phyloP scores from a whole-genome alignment of 1,140 invertebrate species.

The Zelostemma sp. region DNA sequence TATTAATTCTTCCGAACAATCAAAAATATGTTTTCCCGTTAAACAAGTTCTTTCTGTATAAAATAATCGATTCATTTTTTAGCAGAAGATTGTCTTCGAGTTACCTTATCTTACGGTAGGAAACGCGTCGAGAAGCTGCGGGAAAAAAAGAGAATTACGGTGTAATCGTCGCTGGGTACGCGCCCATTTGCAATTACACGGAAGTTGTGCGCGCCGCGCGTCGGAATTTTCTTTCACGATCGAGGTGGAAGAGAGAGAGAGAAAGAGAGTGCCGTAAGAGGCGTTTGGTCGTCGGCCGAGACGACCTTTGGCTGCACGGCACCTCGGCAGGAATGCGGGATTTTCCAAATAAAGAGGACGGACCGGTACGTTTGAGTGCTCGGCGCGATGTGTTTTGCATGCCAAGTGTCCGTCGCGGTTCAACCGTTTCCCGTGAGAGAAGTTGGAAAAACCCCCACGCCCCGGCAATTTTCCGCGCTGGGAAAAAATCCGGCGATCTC shows the following conservation, averaged over 20 bases:
- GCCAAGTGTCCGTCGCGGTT: conserved; percentile 16
- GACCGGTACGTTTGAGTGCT: conserved; percentile 34
- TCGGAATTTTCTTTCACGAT: conserved; percentile 43
- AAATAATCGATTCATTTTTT: no score
- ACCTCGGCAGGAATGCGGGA: background rate
- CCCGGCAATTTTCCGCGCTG: background rate
- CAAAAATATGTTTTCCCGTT: no score
- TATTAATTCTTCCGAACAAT: no score
- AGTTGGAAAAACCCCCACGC: no score
- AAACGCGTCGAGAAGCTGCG: conserved; percentile 4
- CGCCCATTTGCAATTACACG: conserved; percentile 41
- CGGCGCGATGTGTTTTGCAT: conserved; percentile 29
- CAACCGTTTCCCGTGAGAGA: background rate
- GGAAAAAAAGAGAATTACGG: conserved; percentile 22
- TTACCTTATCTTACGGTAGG: no score
- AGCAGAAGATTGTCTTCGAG: no score
- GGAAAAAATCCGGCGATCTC: background rate
- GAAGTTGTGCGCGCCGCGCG: conserved; percentile 40
- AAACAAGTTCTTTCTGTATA: no score
- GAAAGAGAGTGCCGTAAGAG: conserved; percentile 34
- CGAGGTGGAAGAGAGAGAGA: no score
- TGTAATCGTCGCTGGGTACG: conserved; percentile 28
- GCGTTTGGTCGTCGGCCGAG: background rate
- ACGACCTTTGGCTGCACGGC: background rate
- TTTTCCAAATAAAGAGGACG: conserved; percentile 31